Evolutionary conservation across 2,113 vertebrate species (phyloP).

Genomic region (Steatornis caripensis): DNA sequence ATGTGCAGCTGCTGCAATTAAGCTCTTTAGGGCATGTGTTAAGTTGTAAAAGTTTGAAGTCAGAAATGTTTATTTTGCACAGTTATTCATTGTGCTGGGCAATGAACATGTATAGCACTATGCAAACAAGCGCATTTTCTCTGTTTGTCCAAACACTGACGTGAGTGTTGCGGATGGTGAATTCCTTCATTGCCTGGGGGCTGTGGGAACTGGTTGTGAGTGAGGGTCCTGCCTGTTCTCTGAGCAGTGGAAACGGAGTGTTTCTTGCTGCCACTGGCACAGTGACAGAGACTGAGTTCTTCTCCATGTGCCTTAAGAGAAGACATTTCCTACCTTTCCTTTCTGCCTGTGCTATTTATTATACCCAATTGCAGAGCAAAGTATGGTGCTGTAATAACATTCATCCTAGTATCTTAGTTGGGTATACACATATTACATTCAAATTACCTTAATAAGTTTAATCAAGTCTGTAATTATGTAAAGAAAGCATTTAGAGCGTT

Average conservation of each 20-base stretch:
- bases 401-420: background rate
- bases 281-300: background rate
- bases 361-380: background rate
- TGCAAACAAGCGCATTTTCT: background rate
- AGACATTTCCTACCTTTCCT: background rate
- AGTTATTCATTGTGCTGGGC: background rate
- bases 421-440: background rate
- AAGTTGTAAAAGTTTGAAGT: slow-evolving; percentile 23
- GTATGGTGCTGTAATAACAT: background rate
- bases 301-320: background rate
- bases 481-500: background rate
- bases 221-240: background rate
- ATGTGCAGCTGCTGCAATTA: slow-evolving; percentile 52
- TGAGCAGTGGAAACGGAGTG: background rate
- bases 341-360: background rate
- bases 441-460: background rate
- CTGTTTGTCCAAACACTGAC: background rate
- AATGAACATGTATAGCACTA: background rate
- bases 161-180: background rate
- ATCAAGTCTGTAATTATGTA: background rate
- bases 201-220: background rate
- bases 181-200: background rate
- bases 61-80: slow-evolving; percentile 26
- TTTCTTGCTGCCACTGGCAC: background rate
- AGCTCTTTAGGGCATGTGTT: slow-evolving; percentile 22